These are phyloP conservation scores for Meteorus colon DNA, from an alignment of 2,888 invertebrate genomes.

Conservation along the genomic window DNA sequence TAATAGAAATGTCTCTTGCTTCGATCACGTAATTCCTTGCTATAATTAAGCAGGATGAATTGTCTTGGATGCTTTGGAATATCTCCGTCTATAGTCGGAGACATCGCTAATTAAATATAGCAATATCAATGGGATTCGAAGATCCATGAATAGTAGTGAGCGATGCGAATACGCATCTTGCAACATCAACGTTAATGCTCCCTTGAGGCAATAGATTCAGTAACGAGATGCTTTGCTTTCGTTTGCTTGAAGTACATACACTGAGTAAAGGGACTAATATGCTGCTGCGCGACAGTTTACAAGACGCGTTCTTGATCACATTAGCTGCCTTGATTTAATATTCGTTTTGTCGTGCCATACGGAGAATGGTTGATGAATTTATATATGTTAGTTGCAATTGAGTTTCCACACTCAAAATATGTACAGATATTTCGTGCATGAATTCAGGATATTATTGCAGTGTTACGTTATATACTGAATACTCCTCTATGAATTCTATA, in stretches of 20 bases:
- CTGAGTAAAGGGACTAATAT: slow-evolving; percentile 31
- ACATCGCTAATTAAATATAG: slow-evolving; percentile 34
- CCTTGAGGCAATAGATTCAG: slow-evolving; percentile 39
- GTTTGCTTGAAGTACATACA: neutral
- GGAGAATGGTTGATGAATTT: neutral
- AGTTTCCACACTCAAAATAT: neutral
- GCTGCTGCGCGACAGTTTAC: slow-evolving; percentile 21
- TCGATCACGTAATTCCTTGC: no score
- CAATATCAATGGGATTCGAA: slow-evolving; percentile 42
- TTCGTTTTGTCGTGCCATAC: slow-evolving; percentile 37
- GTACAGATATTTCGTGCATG: neutral
- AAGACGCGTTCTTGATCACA: slow-evolving; percentile 30
- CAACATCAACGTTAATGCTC: slow-evolving; percentile 33
- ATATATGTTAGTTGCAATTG: neutral
- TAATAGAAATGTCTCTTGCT: no score
- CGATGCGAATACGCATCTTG: slow-evolving; percentile 35
- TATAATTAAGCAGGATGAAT: no score
- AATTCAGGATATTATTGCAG: neutral
- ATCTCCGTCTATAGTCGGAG: neutral
- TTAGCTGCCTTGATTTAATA: slow-evolving; percentile 40
- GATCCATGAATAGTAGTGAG: slow-evolving; percentile 28
- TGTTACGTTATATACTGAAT: neutral
- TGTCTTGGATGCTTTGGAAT: slow-evolving; percentile 14
- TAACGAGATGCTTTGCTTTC: slow-evolving; percentile 25
- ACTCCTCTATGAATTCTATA: no score